These are phyloP conservation scores for Anthoptus insignis DNA, from an alignment of 2,888 invertebrate genomes.

Conservation along the genomic window DNA sequence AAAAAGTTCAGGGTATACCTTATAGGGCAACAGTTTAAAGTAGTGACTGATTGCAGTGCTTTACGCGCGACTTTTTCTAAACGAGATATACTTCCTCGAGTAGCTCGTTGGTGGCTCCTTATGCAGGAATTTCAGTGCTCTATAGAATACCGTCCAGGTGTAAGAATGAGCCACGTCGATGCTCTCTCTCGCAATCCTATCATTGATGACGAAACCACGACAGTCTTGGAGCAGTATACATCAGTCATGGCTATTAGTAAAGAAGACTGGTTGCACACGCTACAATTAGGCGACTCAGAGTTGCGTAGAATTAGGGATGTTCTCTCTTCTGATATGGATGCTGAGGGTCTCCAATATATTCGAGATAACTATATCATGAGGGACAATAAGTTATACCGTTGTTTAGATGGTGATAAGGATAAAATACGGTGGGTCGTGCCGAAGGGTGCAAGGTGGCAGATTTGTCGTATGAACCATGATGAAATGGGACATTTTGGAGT, in stretches of 20 bases:
- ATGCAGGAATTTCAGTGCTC: conserved; percentile 37
- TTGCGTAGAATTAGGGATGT: background rate
- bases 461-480: conserved; percentile 61
- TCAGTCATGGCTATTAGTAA: background rate
- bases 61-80: conserved; percentile 41
- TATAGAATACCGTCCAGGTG: conserved; percentile 34
- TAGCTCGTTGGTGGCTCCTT: conserved; percentile 40
- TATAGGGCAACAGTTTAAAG: conserved; percentile 36
- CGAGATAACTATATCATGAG: conserved; percentile 46
- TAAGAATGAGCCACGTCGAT: conserved; percentile 35
- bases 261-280: background rate
- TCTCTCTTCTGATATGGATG: conserved; percentile 13
- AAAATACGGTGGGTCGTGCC: conserved; percentile 57
- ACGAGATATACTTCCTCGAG: conserved; percentile 37
- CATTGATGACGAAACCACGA: background rate
- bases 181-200: conserved; percentile 10
- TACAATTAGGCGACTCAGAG: background rate
- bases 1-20: conserved; percentile 40
- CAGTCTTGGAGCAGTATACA: background rate
- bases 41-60: conserved; percentile 43
- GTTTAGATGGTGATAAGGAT: conserved; percentile 36
- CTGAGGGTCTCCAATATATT: conserved; percentile 39
- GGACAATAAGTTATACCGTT: conserved; percentile 42
- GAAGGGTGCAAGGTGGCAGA: conserved; percentile 50
- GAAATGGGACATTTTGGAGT: conserved; percentile 48